These are phyloP conservation scores for Maniola jurtina DNA, from an alignment of 1,140 invertebrate species.

Conservation along the genomic window DNA sequence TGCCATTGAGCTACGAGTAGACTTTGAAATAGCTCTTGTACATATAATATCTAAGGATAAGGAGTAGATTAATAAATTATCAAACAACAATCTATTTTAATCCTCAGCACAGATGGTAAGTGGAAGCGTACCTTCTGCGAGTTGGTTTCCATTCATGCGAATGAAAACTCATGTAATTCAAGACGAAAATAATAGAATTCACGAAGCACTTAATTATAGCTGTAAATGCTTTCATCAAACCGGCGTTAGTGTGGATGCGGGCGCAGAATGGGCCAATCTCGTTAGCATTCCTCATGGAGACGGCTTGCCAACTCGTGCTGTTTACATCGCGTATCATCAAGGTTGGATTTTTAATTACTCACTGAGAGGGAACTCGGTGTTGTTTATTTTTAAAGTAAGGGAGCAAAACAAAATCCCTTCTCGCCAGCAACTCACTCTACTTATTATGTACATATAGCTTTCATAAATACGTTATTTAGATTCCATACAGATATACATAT, in stretches of 20 bases:
- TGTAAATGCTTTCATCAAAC: conserved; percentile 47
- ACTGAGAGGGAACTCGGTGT: not conserved
- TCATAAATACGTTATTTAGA: no score
- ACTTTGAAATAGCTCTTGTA: no score
- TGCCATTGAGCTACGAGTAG: no score
- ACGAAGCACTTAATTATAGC: conserved; percentile 36
- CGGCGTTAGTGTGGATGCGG: conserved; percentile 41
- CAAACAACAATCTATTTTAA: no score
- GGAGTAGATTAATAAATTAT: no score
- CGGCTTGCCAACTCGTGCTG: conserved; percentile 52
- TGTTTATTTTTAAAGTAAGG: conserved; percentile 1
- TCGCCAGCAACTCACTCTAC: no score
- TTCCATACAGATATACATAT: no score
- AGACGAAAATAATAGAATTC: conserved; percentile 10
- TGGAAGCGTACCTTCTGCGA: not conserved
- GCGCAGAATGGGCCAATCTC: conserved; percentile 51
- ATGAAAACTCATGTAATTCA: not conserved
- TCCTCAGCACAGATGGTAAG: no score
- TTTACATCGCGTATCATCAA: conserved; percentile 57
- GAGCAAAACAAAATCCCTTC: no score
- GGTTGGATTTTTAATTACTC: conserved; percentile 56
- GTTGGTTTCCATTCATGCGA: not conserved
- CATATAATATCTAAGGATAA: no score
- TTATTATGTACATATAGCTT: no score
- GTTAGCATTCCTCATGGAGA: conserved; percentile 55